phyloP scores from a whole-genome alignment of 2,888 invertebrate genomes.

The Mechanitis messenoides region DNA sequence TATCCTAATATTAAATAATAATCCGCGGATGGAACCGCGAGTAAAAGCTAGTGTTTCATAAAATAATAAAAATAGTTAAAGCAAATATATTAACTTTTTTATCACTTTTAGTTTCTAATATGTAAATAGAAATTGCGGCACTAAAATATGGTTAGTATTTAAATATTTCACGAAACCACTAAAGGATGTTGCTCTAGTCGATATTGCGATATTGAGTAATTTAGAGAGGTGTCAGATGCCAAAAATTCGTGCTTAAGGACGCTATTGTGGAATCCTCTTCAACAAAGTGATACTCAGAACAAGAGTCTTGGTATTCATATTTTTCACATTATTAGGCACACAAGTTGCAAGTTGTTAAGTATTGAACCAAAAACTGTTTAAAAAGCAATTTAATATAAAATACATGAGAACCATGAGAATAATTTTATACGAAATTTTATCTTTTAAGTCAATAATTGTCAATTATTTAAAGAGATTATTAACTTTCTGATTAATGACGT shows the following conservation, averaged over 20 bases:
- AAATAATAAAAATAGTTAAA: not conserved
- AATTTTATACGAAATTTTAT: too few relatives aligned
- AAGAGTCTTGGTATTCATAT: slow-evolving; percentile 31
- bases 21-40: too few relatives aligned
- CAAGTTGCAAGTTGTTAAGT: not conserved
- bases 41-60: too few relatives aligned
- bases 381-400: not conserved
- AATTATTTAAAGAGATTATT: too few relatives aligned
- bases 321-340: slow-evolving; percentile 5
- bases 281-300: slow-evolving; percentile 34
- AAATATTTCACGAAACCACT: slow-evolving; percentile 30
- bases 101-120: slow-evolving; percentile 9
- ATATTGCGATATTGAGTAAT: slow-evolving; percentile 19
- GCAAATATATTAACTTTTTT: too few relatives aligned
- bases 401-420: too few relatives aligned
- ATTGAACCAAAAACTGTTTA: not conserved
- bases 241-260: slow-evolving; percentile 52
- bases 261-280: slow-evolving; percentile 35
- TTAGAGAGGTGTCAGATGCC: slow-evolving; percentile 33
- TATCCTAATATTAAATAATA: too few relatives aligned
- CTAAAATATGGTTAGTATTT: slow-evolving; percentile 22
- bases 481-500: too few relatives aligned
- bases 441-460: too few relatives aligned
- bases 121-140: slow-evolving; percentile 21
- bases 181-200: slow-evolving; percentile 25